Evolutionary conservation across 2,113 vertebrate genomes (phyloP).

Genomic region (Neogale vison): DNA sequence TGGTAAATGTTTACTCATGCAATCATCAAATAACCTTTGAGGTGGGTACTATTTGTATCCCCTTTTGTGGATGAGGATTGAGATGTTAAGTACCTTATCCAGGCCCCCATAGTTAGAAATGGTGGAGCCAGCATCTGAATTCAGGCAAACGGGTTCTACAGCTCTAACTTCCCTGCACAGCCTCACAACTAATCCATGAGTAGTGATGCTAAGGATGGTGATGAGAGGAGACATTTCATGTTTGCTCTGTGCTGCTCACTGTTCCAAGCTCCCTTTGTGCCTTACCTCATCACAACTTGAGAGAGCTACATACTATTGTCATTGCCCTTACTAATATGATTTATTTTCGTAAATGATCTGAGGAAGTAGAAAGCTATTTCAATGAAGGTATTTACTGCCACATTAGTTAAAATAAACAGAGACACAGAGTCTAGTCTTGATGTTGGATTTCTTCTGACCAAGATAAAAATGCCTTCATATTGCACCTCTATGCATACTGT

Average conservation of each 20-base stretch:
- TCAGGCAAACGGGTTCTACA: not conserved
- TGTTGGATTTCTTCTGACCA: not conserved
- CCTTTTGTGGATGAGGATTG: not conserved
- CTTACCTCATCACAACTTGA: not conserved
- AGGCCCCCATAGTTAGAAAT: not conserved
- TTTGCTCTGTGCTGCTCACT: not conserved
- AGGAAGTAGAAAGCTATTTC: not conserved
- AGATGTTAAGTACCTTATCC: not conserved
- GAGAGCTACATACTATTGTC: not conserved
- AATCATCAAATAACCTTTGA: not conserved
- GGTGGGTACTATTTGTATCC: not conserved
- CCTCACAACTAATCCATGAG: not conserved
- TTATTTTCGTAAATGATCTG: not conserved
- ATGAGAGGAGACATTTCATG: not conserved
- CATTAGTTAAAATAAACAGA: not conserved
- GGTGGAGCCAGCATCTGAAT: not conserved
- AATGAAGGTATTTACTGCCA: not conserved
- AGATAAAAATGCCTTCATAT: not conserved
- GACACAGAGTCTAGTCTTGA: not conserved
- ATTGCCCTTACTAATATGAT: not conserved
- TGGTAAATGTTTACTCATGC: not conserved
- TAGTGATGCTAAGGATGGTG: not conserved
- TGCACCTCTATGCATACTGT: not conserved
- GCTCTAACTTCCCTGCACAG: not conserved
- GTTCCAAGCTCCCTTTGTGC: not conserved